Evolutionary conservation across 2,113 vertebrate species (phyloP), one percentile per base, ranked within the genome.

Genomic region (Microtus richardsoni): DNA sequence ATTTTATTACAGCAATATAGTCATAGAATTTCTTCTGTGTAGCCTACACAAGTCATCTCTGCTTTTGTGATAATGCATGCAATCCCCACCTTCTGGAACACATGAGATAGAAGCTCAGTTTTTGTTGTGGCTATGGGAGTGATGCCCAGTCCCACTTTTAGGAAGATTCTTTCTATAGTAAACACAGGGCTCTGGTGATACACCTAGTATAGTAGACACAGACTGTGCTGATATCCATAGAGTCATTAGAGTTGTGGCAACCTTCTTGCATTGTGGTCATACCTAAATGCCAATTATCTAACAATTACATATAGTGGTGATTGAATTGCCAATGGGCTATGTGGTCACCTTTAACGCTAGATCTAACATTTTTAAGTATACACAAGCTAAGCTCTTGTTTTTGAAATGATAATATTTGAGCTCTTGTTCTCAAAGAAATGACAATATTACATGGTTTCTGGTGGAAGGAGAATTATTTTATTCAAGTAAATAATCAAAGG

Each of bases 241-340:
- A 49, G 47, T 49, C 84, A 26, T 58, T 24, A 2, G 87, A 95
- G 94, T 60, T 94, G 89, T 80, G 30, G 68, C 80, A 87, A 54
- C 19, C 22, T 94, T 7, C n/a, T 47, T 89, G 75, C 95, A 28
- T 52, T 26, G 47, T 54, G 30, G 14, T 24, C 28, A 62, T 79
- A 41, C 33, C 44, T 54, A 74, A 74, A 58, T 62, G 78, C 58
- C 24, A 24, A 49, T 22, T 70, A 30, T 60, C 19, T 85, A 80
- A 94, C 1, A 77, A 1, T 89, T 88, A 24, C 36, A n/a, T 87
- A 80, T 80, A 60, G 49, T 87, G 9, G 39, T 39, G 88, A 77
- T 62, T 71, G 77, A 71, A 64, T 88, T 83, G 26, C 26, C 49
- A 17, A 33, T 88, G 62, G 9, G 5, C 28, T 73, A 10, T 75